Evolutionary conservation across 1,140 invertebrate genomes (phyloP), one percentile per base, ranked within the genome.

Genomic region (Lerema accius): DNA sequence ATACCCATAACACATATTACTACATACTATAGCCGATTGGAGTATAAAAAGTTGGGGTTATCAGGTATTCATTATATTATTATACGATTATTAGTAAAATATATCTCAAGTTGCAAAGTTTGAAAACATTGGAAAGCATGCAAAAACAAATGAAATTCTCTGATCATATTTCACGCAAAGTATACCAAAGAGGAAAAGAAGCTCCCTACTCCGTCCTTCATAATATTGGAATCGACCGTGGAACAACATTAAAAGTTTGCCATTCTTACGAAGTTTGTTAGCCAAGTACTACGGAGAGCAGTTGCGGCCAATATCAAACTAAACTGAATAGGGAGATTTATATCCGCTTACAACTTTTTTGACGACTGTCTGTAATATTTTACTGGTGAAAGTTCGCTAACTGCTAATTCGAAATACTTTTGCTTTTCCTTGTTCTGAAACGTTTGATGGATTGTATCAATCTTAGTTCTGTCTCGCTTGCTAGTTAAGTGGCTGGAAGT

Each of bases 161-260:
- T 49, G 51, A 28, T 40, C 51, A 59, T 70, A 69, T 63, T 63
- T 60, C 40, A 61, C 63, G 56, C 39, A 51, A 71, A 67, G 58
- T 67, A 50, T 73, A 69, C 67, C 65, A 69, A 73, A 69, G 64
- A 64, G 51, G 26, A 45, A 66, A 66, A 67, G 51, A 76, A 80
- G 71, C 74, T 80, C 61, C 65, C 55, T 49, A 69, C 74, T 80
- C 61, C 65, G 50, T 49, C 69, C 64, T 69, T 67, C 65, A 67
- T 76, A 72, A 78, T 82, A 84, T 80, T 80, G 78, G 69, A 80
- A 76, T 69, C 73, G 56, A 60, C 55, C 67, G 72, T 67, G 66
- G 69, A 84, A 78, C 71, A 77, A 74, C 76, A 86, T 84, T 84
- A 84, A 84, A 84, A 83, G 75, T 86, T 86, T 68, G 70, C 64